Conservation (phyloP, 2,797 vertebrate genomes). For the Melanotaenia parkinsoni region DNA sequence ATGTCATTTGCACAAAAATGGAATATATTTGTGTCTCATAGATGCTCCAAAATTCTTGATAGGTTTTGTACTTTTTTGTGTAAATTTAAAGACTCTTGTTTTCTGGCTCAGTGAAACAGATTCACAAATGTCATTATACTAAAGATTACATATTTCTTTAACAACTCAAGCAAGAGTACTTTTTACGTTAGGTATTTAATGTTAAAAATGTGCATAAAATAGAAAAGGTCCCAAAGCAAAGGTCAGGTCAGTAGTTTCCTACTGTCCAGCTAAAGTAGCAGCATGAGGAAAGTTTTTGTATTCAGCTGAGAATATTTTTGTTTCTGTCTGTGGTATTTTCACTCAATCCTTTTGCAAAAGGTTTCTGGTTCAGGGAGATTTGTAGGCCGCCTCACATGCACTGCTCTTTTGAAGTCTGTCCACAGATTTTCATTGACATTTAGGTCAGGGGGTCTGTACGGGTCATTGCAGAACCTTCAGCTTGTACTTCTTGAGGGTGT, state of each 20-base stretch:
- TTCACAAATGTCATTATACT: too few relatives aligned
- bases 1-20: not conserved
- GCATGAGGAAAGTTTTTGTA: not conserved
- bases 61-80: too few relatives aligned
- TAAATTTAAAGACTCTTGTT: too few relatives aligned
- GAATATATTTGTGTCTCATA: not conserved
- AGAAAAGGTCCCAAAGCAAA: not conserved
- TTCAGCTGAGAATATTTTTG: not conserved
- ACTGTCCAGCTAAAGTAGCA: not conserved
- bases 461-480: not conserved
- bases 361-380: not conserved
- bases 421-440: not conserved
- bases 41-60: not conserved
- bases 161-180: not conserved
- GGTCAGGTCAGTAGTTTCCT: too few relatives aligned
- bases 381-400: not conserved
- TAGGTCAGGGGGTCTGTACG: not conserved
- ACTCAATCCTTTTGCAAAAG: not conserved
- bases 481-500: not conserved
- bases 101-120: too few relatives aligned
- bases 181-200: too few relatives aligned
- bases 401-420: not conserved
- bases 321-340: not conserved
- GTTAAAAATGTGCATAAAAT: too few relatives aligned
- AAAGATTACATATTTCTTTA: not conserved